These are phyloP conservation scores for Eudasyphora cyanicolor DNA, from an alignment of 2,888 invertebrate species.

Conservation along the genomic window DNA sequence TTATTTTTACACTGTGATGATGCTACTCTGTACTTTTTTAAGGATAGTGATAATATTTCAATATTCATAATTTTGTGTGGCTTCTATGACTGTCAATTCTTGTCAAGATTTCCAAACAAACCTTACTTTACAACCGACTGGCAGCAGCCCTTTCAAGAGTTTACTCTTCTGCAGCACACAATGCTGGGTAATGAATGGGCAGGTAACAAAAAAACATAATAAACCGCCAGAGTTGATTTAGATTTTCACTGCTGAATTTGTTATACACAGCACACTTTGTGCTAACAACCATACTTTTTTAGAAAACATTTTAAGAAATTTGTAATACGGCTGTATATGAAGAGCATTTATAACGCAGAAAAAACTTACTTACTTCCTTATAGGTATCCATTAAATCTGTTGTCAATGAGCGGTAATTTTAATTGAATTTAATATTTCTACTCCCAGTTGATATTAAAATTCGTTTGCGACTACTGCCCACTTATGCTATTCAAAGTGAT, in stretches of 20 bases:
- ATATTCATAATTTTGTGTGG: neutral
- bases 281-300: constrained; percentile 50
- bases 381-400: neutral
- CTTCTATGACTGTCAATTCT: neutral
- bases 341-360: too few relatives aligned
- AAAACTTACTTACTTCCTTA: too few relatives aligned
- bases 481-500: neutral
- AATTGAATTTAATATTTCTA: too few relatives aligned
- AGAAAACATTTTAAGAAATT: neutral
- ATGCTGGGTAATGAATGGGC: constrained; percentile 67
- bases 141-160: constrained; percentile 17
- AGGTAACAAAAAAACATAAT: constrained; percentile 59
- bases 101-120: neutral
- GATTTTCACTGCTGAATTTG: constrained; percentile 61
- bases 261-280: constrained; percentile 54
- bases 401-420: neutral
- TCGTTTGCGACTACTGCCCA: constrained; percentile 12
- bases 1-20: neutral
- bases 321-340: too few relatives aligned
- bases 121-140: constrained; percentile 29
- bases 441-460: constrained; percentile 2
- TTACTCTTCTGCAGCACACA: constrained; percentile 52
- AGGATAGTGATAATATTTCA: neutral
- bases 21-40: neutral
- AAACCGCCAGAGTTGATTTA: constrained; percentile 45